These are phyloP conservation scores for Podarcis cretensis DNA, from an alignment of 2,113 vertebrate species.

Conservation along the genomic window DNA sequence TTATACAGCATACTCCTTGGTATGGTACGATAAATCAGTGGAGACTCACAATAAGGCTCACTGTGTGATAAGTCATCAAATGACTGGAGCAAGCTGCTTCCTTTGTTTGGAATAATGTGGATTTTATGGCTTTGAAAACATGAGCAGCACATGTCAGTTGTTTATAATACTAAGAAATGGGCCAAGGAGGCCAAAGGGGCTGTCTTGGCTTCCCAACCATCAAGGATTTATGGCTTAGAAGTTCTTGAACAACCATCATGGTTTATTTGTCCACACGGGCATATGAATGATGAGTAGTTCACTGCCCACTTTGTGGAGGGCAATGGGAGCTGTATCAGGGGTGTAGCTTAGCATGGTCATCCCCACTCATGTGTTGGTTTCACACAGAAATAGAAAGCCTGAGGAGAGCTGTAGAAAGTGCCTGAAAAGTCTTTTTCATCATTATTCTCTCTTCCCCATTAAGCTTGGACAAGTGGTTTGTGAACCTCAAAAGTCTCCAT, in stretches of 20 bases:
- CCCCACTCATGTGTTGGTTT: too few relatives aligned
- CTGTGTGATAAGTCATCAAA: slow-evolving; percentile 40
- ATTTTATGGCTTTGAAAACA: slow-evolving; percentile 22
- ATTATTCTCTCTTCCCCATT: neutral
- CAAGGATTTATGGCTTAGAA: neutral
- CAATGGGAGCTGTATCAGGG: too few relatives aligned
- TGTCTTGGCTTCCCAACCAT: slow-evolving; percentile 25
- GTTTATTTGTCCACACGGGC: too few relatives aligned
- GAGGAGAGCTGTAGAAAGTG: neutral
- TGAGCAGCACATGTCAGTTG: neutral
- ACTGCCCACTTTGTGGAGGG: too few relatives aligned
- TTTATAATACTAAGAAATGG: slow-evolving; percentile 31
- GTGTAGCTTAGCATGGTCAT: too few relatives aligned
- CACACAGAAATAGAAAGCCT: too few relatives aligned
- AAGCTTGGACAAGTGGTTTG: neutral
- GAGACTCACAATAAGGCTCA: slow-evolving; percentile 50
- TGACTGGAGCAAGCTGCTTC: slow-evolving; percentile 24
- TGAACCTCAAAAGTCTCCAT: neutral
- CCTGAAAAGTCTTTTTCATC: neutral
- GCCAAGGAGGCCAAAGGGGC: neutral
- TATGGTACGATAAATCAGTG: slow-evolving; percentile 48
- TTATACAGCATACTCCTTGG: slow-evolving; percentile 48
- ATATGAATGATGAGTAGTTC: too few relatives aligned
- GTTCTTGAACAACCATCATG: neutral
- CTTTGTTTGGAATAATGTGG: slow-evolving; percentile 36